Percentiles rank a stretch among this genome's conserved stretches.
These are phyloP conservation scores for Spatulosminthurus flaviceps DNA, from an alignment of 2,888 invertebrate genomes.

Conservation along the genomic window DNA sequence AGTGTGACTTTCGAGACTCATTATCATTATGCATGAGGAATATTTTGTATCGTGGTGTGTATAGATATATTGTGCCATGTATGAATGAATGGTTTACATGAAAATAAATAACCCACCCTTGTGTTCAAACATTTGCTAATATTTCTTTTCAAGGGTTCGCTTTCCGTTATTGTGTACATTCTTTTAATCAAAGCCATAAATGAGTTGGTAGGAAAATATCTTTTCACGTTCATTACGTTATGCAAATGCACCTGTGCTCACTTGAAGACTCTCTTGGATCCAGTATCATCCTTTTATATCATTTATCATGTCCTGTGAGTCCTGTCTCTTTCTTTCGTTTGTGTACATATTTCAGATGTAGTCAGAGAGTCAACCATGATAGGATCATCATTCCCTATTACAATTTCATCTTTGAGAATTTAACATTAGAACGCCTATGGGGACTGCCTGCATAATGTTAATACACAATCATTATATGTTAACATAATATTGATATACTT, in stretches of 20 bases:
- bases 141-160: slow-evolving; percentile 12
- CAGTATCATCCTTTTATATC: slow-evolving; percentile 20
- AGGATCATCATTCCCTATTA: background rate
- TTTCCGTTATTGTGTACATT: slow-evolving; percentile 22
- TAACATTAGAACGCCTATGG: background rate
- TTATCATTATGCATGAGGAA: slow-evolving; percentile 5
- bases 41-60: too few relatives aligned
- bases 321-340: too few relatives aligned
- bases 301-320: slow-evolving; percentile 26
- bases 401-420: background rate
- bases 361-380: background rate
- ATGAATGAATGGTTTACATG: background rate
- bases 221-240: slow-evolving; percentile 30
- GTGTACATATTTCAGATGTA: background rate
- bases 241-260: slow-evolving; percentile 37
- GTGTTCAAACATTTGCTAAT: slow-evolving; percentile 7
- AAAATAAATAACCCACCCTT: slow-evolving; percentile 6
- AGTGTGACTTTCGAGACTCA: background rate
- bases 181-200: slow-evolving; percentile 25
- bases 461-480: too few relatives aligned
- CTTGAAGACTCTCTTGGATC: background rate
- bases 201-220: slow-evolving; percentile 16
- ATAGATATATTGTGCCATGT: background rate
- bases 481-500: too few relatives aligned
- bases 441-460: background rate